Percentiles rank a stretch among this genome's conserved stretches.
Conservation (phyloP, 2,797 vertebrate species). For the Neosilurus hyrtlii region DNA sequence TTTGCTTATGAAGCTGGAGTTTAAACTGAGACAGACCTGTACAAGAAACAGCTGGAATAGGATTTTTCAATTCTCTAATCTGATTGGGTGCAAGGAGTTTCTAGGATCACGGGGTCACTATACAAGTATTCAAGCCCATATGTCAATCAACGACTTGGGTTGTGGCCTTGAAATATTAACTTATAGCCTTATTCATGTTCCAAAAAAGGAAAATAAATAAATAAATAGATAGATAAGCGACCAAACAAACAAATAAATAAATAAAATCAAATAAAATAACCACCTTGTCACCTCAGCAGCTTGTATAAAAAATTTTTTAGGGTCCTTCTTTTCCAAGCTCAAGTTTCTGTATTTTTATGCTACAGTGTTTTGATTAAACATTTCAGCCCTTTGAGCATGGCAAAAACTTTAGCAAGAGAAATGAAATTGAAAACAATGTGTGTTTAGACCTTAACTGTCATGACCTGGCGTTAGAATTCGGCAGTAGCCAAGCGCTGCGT, state of each 20-base stretch:
- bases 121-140: not conserved
- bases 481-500: slow-evolving; percentile 17
- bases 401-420: slow-evolving; percentile 30
- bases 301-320: too few species aligned
- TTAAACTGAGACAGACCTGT: too few species aligned
- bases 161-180: not conserved
- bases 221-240: too few species aligned
- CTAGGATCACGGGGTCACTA: not conserved
- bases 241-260: too few species aligned
- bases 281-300: not conserved
- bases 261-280: not conserved
- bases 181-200: too few species aligned
- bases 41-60: too few species aligned
- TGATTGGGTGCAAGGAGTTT: not conserved
- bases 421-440: not conserved
- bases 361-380: not conserved
- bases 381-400: slow-evolving; percentile 11
- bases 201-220: too few species aligned
- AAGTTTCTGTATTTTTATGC: not conserved
- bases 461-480: slow-evolving; percentile 17
- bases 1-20: too few species aligned
- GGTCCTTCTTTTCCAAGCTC: too few species aligned
- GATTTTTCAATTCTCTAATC: not conserved
- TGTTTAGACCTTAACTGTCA: slow-evolving; percentile 39
- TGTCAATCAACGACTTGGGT: not conserved